Evolutionary conservation across 2,888 invertebrate species (phyloP).

Genomic region (Drosophila neutralis): DNA sequence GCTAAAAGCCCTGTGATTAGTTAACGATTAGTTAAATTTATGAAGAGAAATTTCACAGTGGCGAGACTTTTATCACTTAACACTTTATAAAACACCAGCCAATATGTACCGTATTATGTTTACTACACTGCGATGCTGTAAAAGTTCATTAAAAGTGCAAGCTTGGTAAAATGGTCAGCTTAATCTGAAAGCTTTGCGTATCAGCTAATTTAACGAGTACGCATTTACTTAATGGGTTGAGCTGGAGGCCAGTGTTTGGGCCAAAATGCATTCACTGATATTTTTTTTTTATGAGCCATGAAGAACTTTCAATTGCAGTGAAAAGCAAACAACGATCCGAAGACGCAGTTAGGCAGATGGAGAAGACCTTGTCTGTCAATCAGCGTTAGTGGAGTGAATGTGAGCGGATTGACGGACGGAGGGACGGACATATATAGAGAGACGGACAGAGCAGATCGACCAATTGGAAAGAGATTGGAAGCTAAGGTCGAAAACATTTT

Average conservation of each 20-base stretch:
- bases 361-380: constrained; percentile 66
- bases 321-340: constrained; percentile 28
- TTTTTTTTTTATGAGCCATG: background rate
- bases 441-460: background rate
- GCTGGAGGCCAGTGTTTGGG: background rate
- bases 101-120: background rate
- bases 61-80: background rate
- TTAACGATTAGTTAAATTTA: background rate
- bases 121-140: background rate
- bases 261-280: constrained; percentile 6
- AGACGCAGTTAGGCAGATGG: constrained; percentile 18
- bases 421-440: background rate
- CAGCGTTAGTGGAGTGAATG: constrained; percentile 52
- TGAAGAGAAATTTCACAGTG: background rate
- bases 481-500: constrained; percentile 37
- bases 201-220: background rate
- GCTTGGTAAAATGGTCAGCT: background rate
- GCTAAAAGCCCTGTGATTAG: constrained; percentile 11
- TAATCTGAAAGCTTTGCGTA: background rate
- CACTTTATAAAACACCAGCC: background rate
- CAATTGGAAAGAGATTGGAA: constrained; percentile 6
- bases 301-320: constrained; percentile 41
- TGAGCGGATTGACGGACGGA: constrained; percentile 6
- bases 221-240: constrained; percentile 1
- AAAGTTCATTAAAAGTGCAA: background rate